Evolutionary conservation across 2,888 invertebrate genomes (phyloP), one percentile per base, ranked within the genome.

Genomic region (Timandra comae): DNA sequence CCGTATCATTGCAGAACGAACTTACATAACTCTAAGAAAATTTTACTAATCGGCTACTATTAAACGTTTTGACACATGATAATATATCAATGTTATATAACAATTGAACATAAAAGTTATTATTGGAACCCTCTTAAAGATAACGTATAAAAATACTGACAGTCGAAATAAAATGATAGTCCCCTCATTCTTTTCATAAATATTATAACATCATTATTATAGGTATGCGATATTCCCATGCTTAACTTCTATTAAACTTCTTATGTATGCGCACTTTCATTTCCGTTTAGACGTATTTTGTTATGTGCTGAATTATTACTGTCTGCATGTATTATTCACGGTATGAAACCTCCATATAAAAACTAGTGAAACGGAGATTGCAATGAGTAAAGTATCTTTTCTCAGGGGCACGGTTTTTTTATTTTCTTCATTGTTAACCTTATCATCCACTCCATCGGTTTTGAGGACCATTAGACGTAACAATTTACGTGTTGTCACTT

Each of bases 311-410:
- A 28, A 25, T 37, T 43, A 41, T 50, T 46, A 46, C 46, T 50
- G 49, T 55, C 53, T 49, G 38, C 49, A 40, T 38, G 46, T 57
- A 47, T 53, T 52, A 53, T 63, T 57, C 52, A 57, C 52, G 52
- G 52, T 60, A 58, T 53, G 52, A 59, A 59, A 56, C 52, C 43
- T 50, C 41, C 27, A 28, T 30, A 56, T 45, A 69, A 71, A 68
- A 71, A 67, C 53, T 24, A 50, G 67, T 55, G 68, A 72, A 72
- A 70, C 70, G 55, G 41, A 50, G 49, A 43, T 58, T 56, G 59
- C 59, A 64, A 55, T 54, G 47, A 56, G 55, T 56, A 49, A 61
- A 48, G 52, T 53, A 53, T 61, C 61, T 63, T 57, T 63, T 67
- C 63, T 71, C 71, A 71, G 58, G 70, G 67, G 51, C 67, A 59